These are phyloP conservation scores for Microctonus hyperodae DNA, from an alignment of 2,888 invertebrate species.

Conservation along the genomic window DNA sequence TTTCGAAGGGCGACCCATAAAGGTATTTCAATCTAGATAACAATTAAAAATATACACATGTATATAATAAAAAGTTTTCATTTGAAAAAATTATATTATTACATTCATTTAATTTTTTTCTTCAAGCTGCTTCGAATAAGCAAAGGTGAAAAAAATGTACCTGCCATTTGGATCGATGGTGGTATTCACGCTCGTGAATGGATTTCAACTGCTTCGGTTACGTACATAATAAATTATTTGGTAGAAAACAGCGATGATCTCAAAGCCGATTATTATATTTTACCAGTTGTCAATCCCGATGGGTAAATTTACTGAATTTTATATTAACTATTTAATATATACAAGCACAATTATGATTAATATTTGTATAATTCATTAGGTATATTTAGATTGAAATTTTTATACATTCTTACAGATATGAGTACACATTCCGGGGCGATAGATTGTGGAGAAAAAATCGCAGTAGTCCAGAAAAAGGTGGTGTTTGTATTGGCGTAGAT, in stretches of 20 bases:
- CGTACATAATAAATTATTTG: slow-evolving; percentile 76
- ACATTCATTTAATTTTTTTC: slow-evolving; percentile 1
- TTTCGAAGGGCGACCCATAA: slow-evolving; percentile 76
- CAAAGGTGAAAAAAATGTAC: slow-evolving; percentile 70
- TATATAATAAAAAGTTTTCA: not conserved
- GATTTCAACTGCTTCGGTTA: slow-evolving; percentile 82
- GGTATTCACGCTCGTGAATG: slow-evolving; percentile 91
- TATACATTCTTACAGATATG: slow-evolving; percentile 79
- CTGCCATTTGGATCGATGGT: slow-evolving; percentile 77
- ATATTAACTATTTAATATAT: not conserved
- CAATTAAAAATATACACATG: not conserved
- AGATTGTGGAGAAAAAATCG: slow-evolving; percentile 87
- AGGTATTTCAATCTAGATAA: slow-evolving; percentile 62
- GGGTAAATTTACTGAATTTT: slow-evolving; percentile 68
- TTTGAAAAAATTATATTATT: not conserved
- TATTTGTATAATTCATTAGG: no score
- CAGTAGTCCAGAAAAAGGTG: slow-evolving; percentile 65
- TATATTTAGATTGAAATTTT: no score
- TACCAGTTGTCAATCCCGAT: slow-evolving; percentile 72
- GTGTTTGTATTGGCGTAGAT: slow-evolving; percentile 78
- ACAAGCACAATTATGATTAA: no score
- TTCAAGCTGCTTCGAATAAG: slow-evolving; percentile 68
- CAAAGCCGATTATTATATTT: slow-evolving; percentile 74
- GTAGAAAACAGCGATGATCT: slow-evolving; percentile 75
- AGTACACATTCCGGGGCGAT: slow-evolving; percentile 81